Conservation (phyloP, 2,888 invertebrate genomes). For the Dolichomitus sp. region DNA sequence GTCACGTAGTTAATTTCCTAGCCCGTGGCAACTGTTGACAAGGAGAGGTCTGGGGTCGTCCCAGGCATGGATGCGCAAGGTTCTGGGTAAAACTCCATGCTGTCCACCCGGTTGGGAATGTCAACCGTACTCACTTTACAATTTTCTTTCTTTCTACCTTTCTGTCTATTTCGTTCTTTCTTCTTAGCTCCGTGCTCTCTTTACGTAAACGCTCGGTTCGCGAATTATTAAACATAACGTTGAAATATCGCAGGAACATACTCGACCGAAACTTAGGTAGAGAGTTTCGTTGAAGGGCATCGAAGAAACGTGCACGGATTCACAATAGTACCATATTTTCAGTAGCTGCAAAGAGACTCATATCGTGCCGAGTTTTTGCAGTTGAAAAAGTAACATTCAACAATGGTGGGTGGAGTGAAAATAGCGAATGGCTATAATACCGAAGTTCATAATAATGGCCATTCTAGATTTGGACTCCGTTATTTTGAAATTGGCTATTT, state of each 20-base stretch:
- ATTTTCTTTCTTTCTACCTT: conserved; percentile 38
- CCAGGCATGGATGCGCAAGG: conserved; percentile 43
- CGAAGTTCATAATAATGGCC: too few species aligned
- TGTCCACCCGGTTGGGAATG: conserved; percentile 39
- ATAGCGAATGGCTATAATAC: too few species aligned
- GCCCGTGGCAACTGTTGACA: conserved; percentile 59
- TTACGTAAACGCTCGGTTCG: conserved; percentile 51
- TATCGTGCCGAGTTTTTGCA: conserved; percentile 39
- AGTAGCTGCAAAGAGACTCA: conserved; percentile 12
- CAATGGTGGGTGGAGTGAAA: too few species aligned
- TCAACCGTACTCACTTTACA: conserved; percentile 32
- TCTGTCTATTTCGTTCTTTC: conserved; percentile 27
- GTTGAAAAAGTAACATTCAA: background rate
- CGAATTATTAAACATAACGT: conserved; percentile 79
- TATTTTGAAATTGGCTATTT: too few species aligned
- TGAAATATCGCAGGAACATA: conserved; percentile 73
- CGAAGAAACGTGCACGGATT: conserved; percentile 71
- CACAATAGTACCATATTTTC: conserved; percentile 51
- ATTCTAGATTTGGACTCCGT: too few species aligned
- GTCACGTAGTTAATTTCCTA: conserved; percentile 73
- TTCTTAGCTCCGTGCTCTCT: conserved; percentile 31
- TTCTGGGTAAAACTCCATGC: conserved; percentile 47
- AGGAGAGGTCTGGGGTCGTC: conserved; percentile 50
- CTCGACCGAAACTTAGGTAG: background rate
- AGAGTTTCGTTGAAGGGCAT: conserved; percentile 25